Conservation (phyloP, 2,888 invertebrate species). For the Nymphalis urticae region DNA sequence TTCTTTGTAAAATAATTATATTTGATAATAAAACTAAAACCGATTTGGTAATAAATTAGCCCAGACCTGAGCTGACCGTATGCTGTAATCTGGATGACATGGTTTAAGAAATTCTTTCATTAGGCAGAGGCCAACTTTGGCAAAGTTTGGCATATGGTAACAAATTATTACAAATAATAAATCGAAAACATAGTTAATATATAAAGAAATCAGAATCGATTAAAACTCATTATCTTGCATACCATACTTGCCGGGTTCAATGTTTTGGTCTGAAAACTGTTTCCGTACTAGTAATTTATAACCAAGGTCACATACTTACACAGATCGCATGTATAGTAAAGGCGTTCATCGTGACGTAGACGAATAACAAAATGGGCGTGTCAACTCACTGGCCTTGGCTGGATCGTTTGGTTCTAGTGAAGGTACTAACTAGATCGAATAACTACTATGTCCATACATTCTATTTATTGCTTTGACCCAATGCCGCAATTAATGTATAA, state of each 20-base stretch:
- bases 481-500: constrained; percentile 2
- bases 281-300: constrained; percentile 1
- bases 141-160: neutral
- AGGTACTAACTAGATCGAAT: constrained; percentile 29
- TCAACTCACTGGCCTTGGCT: constrained; percentile 39
- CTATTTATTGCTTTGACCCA: constrained; percentile 10
- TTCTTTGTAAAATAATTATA: too few relatives aligned
- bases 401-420: constrained; percentile 31
- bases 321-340: constrained; percentile 23
- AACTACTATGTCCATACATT: constrained; percentile 18
- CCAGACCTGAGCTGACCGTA: too few relatives aligned
- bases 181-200: too few relatives aligned
- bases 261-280: neutral
- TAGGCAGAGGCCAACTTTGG: neutral
- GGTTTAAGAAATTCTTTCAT: too few relatives aligned
- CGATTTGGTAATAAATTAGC: too few relatives aligned
- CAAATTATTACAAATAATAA: neutral
- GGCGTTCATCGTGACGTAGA: constrained; percentile 29
- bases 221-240: too few relatives aligned
- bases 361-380: constrained; percentile 36
- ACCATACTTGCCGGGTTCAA: neutral
- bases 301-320: constrained; percentile 16
- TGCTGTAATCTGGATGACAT: too few relatives aligned
- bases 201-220: too few relatives aligned
- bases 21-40: too few relatives aligned